phyloP scores from a whole-genome alignment of 2,797 vertebrate genomes.

The Fratercula arctica region DNA sequence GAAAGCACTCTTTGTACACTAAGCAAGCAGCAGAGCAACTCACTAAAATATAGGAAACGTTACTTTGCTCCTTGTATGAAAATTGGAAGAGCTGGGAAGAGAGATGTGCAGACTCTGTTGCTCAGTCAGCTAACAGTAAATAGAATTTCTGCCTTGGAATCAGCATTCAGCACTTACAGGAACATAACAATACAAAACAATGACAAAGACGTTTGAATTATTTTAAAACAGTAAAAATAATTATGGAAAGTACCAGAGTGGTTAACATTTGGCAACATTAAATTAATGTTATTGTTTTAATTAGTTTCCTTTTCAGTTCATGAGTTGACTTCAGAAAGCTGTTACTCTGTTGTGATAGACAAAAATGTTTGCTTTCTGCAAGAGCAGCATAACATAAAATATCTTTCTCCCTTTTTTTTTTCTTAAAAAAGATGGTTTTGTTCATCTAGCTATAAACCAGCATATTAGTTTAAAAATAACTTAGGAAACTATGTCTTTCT shows the following conservation, averaged over 20 bases:
- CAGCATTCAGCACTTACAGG: not conserved
- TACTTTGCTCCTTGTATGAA: not conserved
- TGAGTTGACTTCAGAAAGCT: slow-evolving; percentile 16
- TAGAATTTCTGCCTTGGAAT: not conserved
- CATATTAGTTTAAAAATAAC: slow-evolving; percentile 70
- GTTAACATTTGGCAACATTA: slow-evolving; percentile 27
- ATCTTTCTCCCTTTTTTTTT: not conserved
- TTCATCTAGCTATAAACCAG: slow-evolving; percentile 56
- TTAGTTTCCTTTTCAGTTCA: slow-evolving; percentile 21
- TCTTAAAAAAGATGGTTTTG: slow-evolving; percentile 41
- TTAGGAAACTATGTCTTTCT: slow-evolving; percentile 71
- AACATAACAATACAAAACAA: slow-evolving; percentile 29
- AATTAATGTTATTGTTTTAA: slow-evolving; percentile 40
- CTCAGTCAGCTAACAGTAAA: not conserved
- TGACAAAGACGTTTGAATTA: not conserved
- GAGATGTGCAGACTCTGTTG: not conserved
- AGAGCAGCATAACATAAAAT: not conserved
- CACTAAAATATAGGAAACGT: not conserved
- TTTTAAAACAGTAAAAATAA: slow-evolving; percentile 33
- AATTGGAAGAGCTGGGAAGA: not conserved
- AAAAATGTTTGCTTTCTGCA: slow-evolving; percentile 1
- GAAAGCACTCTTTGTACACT: not conserved
- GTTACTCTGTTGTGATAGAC: not conserved
- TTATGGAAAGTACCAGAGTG: slow-evolving; percentile 12
- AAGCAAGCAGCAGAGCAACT: not conserved